Conservation (phyloP, 2,888 invertebrate species). For the Drepana falcataria region DNA sequence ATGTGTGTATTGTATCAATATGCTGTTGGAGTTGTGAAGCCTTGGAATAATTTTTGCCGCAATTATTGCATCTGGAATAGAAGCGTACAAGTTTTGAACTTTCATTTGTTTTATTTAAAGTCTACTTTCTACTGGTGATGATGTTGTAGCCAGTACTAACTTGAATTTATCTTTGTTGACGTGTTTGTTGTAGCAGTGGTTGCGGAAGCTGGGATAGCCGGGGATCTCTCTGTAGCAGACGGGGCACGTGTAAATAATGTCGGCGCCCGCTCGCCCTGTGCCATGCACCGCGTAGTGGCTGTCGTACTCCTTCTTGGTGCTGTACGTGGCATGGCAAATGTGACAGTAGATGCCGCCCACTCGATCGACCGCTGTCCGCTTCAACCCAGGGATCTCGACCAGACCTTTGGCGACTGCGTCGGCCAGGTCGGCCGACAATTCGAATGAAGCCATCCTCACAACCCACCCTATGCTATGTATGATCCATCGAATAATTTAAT, state of each 20-base stretch:
- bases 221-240: conserved; percentile 74
- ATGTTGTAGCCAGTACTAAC: conserved; percentile 43
- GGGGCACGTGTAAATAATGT: conserved; percentile 76
- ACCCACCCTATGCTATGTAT: conserved; percentile 41
- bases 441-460: conserved; percentile 45
- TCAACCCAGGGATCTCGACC: conserved; percentile 21
- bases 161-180: conserved; percentile 75
- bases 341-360: conserved; percentile 78
- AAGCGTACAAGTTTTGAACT: not conserved
- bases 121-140: too few species aligned
- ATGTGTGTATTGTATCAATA: conserved; percentile 44
- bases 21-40: conserved; percentile 44
- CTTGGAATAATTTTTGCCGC: conserved; percentile 55
- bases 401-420: conserved; percentile 17
- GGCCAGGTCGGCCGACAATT: conserved; percentile 3
- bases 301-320: conserved; percentile 74
- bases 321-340: conserved; percentile 71
- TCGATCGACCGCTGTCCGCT: conserved; percentile 59
- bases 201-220: conserved; percentile 77
- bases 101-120: too few species aligned
- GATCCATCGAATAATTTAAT: conserved; percentile 57
- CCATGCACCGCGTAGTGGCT: conserved; percentile 70
- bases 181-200: conserved; percentile 78
- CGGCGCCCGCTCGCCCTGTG: conserved; percentile 27
- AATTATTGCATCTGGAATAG: conserved; percentile 55